phyloP scores from a whole-genome alignment of 2,113 vertebrate genomes.

The Anseranas semipalmata region DNA sequence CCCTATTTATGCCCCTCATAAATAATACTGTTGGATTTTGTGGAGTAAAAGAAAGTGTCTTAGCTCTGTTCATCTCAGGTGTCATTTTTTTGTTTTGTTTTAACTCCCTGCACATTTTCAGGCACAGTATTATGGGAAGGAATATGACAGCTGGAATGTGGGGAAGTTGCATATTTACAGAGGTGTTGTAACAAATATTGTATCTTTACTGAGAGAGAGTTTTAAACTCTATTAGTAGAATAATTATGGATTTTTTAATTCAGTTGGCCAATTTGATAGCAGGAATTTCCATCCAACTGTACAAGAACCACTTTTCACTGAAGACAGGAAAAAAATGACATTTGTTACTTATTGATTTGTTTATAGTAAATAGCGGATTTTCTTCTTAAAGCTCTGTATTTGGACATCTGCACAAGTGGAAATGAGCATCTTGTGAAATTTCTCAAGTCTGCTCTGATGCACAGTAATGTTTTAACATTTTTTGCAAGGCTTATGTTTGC shows the following conservation, averaged over 20 bases:
- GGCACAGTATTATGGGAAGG: slow-evolving; percentile 22
- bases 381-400: not conserved
- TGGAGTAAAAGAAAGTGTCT: not conserved
- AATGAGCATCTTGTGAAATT: not conserved
- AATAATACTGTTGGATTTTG: slow-evolving; percentile 18
- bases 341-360: not conserved
- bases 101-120: not conserved
- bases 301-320: not conserved
- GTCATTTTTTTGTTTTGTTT: not conserved
- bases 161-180: slow-evolving; percentile 10
- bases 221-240: not conserved
- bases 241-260: not conserved
- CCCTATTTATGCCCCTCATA: slow-evolving; percentile 8
- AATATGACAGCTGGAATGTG: slow-evolving; percentile 22
- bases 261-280: not conserved
- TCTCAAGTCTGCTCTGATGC: not conserved
- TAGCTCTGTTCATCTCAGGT: slow-evolving; percentile 13
- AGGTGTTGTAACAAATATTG: not conserved
- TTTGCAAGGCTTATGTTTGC: not conserved
- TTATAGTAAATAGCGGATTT: not conserved
- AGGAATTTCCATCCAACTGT: not conserved
- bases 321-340: not conserved
- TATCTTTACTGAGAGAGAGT: not conserved
- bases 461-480: not conserved
- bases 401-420: not conserved